Base-by-base conservation (phyloP, 2,797 vertebrate species). In the Cyclura pinguis region DNA sequence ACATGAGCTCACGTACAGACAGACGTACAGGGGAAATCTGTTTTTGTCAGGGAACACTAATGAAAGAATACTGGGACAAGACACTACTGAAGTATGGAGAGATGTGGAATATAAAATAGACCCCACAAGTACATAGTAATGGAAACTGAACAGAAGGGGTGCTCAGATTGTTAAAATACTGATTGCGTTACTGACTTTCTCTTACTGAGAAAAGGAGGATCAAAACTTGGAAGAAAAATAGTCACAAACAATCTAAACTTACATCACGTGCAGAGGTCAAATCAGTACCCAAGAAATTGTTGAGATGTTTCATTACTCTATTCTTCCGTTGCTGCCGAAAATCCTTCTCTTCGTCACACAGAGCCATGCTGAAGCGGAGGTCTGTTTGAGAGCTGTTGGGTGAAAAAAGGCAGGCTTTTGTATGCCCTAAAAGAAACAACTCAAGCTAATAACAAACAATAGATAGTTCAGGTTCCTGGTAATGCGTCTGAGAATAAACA, bases 341-440 rank as follows among this genome's bases (percentile, higher is more conserved):
- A 35, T 92, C 85, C 94, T 99, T 99, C 96, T 99, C 99, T 93
- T 99, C 97, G 7, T 98, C 98, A 69, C 99, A 99, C 72, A 99
- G 95, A 3, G 98, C 98, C 97, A 98, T 98, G 93, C 98, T 99
- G 95, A 99, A 99, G 38, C 99, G 98, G 84, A 99, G 97, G 93
- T 99, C 99, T 0, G 98, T 97, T 0, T 98, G 98, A 76, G 98
- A 98, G 67, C 99, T 99, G 89, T 0, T 47, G 16, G 9, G 24
- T 0, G 89, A 85, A 95, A 95, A 94, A 42, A 92, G 74, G 95
- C 1, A 87, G 1, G 1, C 7, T 88, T 77, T 92, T 64, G 90
- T 29, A 29, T 10, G 74, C 5, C 8, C 1, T 10, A 13, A n/a
- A 77, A 62, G 7, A 10, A 35, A 22, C 18, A 42, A 29, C 0